Base-by-base conservation (phyloP, 2,888 invertebrate species). In the Drosophila incognita region DNA sequence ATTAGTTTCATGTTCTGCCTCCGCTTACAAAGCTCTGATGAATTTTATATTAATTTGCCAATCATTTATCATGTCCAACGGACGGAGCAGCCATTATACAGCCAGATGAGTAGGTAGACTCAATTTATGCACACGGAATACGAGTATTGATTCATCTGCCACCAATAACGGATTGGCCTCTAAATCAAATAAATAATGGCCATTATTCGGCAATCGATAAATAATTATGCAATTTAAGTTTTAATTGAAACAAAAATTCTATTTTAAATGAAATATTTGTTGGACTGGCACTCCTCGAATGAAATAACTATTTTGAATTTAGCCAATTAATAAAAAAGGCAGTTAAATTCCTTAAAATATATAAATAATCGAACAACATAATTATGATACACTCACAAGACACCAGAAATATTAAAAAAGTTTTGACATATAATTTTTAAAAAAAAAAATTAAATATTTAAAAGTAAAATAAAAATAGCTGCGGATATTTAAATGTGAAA, bases 41-140 rank as follows among this genome's bases (percentile, higher is more conserved):
- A 71, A 76, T 87, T 85, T 74, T 58, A 68, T 83, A 85, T 88
- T 86, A 85, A 88, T 85, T 88, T 80, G 82, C 70, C 79, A 83
- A 82, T 67, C 85, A 85, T 85, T 85, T 82, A 85, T 85, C 88
- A 85, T 67, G 24, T 62, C 27, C 13, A 13, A 7, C n/a, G 40
- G 29, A 52, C 13, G n/a, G 21, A 18, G 33, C 0, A 48, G 7
- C 35, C 24, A 35, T 18, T 29, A 31, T 31, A 11, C 33, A 35
- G 24, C 24, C 27, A 33, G 24, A 10, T 49, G 49, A 18, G n/a
- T 33, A 24, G 24, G n/a, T 11, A 18, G 24, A 29, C 11, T 29
- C 18, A 29, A 10, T 11, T 18, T 40, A 33, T 53, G 33, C 61
- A 61, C 21, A 3, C 24, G 33, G 33, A 53, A 42, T 6, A n/a